phyloP scores from a whole-genome alignment of 2,888 invertebrate species.

The Malthinus seriepunctatus region DNA sequence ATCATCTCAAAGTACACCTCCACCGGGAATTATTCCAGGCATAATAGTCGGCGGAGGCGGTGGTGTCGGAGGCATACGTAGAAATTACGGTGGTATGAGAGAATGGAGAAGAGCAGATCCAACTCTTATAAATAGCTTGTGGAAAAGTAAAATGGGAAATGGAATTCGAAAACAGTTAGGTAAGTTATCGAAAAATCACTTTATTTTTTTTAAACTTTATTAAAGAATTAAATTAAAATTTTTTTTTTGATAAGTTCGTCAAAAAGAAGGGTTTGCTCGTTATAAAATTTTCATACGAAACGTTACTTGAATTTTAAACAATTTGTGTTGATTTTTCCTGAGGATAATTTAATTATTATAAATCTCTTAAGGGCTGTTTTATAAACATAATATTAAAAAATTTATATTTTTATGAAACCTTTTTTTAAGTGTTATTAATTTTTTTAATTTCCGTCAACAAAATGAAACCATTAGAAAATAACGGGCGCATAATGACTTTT shows the following conservation, averaged over 20 bases:
- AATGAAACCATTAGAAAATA: no score
- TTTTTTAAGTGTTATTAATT: no score
- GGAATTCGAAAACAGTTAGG: slow-evolving; percentile 70
- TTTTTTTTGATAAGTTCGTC: background rate
- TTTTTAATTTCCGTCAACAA: no score
- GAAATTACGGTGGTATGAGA: slow-evolving; percentile 62
- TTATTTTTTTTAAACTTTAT: background rate
- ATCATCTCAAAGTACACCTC: slow-evolving; percentile 49
- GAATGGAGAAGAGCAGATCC: slow-evolving; percentile 76
- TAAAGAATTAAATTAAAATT: background rate
- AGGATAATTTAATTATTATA: background rate
- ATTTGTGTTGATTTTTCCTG: background rate
- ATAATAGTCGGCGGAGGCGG: slow-evolving; percentile 56
- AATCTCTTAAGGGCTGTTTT: background rate
- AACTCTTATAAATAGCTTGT: slow-evolving; percentile 71
- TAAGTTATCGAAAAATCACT: slow-evolving; percentile 43
- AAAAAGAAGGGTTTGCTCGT: background rate
- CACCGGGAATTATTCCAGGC: slow-evolving; percentile 59
- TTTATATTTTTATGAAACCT: no score
- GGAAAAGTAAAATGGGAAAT: slow-evolving; percentile 74
- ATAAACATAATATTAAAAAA: background rate
- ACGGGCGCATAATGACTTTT: no score
- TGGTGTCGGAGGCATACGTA: slow-evolving; percentile 65
- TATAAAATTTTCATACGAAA: background rate
- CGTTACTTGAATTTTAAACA: background rate